These are phyloP conservation scores for Hippocampus mohnikei DNA, from an alignment of 2,113 vertebrate species.

Conservation along the genomic window DNA sequence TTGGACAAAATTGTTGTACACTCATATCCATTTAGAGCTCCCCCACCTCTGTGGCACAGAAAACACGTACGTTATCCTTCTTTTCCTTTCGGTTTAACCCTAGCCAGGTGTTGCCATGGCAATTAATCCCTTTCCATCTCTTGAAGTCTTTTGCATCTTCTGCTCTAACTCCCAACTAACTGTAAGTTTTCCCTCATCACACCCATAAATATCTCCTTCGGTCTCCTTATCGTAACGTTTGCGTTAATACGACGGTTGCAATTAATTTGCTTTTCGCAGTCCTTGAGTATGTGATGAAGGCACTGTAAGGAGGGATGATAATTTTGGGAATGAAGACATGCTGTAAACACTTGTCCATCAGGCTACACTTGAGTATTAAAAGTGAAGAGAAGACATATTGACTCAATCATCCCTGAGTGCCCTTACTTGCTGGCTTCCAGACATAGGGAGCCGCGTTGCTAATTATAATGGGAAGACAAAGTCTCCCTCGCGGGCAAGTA, in stretches of 20 bases:
- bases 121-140: not conserved
- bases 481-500: constrained; percentile 52
- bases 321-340: constrained; percentile 47
- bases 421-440: constrained; percentile 59
- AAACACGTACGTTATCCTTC: not conserved
- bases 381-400: constrained; percentile 66
- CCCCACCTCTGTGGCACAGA: not conserved
- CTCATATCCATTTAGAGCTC: not conserved
- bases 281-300: constrained; percentile 47
- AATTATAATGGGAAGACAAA: constrained; percentile 71
- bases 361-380: constrained; percentile 63
- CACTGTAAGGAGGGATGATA: constrained; percentile 34
- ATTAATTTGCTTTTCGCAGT: constrained; percentile 11
- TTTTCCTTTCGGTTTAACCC: not conserved
- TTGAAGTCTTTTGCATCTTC: not conserved
- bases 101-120: not conserved
- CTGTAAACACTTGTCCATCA: constrained; percentile 70
- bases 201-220: not conserved
- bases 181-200: not conserved
- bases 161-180: not conserved
- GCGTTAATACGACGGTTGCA: not conserved
- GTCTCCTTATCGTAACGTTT: not conserved
- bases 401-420: constrained; percentile 63
- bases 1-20: not conserved
- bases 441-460: constrained; percentile 61